A percentile compares a stretch with the other conserved stretches of the same genome.
Conservation (phyloP, 2,888 invertebrate species). For the Allygus modestus region DNA sequence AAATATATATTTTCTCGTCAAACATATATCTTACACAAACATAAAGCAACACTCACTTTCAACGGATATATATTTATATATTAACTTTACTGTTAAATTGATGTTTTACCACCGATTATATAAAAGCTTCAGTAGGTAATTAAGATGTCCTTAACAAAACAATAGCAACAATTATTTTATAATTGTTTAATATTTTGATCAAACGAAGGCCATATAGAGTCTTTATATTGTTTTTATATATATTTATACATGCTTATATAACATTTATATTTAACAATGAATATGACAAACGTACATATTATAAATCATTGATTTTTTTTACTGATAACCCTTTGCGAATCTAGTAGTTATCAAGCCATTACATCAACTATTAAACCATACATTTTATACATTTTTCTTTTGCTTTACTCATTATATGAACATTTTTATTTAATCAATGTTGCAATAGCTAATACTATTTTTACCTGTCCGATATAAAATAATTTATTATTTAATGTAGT, state of each 20-base stretch:
- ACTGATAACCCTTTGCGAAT: too few relatives aligned
- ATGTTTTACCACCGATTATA: conserved; percentile 1
- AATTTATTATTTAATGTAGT: too few relatives aligned
- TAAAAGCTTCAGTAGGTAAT: conserved; percentile 17
- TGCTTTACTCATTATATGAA: too few relatives aligned
- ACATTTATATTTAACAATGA: not conserved
- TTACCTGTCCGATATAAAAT: too few relatives aligned
- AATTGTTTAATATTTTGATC: conserved; percentile 14
- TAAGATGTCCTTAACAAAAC: not conserved
- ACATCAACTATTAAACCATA: too few relatives aligned
- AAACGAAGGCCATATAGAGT: conserved; percentile 18
- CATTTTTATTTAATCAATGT: too few relatives aligned
- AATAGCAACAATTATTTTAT: conserved; percentile 9
- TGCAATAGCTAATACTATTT: too few relatives aligned
- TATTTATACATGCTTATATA: not conserved
- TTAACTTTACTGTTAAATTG: not conserved
- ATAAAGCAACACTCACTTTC: conserved; percentile 50
- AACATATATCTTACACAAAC: conserved; percentile 36
- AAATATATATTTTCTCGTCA: conserved; percentile 33
- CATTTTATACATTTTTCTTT: too few relatives aligned
- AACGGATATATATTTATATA: conserved; percentile 19
- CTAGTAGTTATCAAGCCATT: too few relatives aligned
- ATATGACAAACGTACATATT: not conserved
- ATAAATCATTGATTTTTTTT: too few relatives aligned
- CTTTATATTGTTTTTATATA: conserved; percentile 14